Percentiles rank a stretch among this genome's conserved stretches.
Conservation (phyloP, 2,797 vertebrate species). For the Pantherophis vulpinus region DNA sequence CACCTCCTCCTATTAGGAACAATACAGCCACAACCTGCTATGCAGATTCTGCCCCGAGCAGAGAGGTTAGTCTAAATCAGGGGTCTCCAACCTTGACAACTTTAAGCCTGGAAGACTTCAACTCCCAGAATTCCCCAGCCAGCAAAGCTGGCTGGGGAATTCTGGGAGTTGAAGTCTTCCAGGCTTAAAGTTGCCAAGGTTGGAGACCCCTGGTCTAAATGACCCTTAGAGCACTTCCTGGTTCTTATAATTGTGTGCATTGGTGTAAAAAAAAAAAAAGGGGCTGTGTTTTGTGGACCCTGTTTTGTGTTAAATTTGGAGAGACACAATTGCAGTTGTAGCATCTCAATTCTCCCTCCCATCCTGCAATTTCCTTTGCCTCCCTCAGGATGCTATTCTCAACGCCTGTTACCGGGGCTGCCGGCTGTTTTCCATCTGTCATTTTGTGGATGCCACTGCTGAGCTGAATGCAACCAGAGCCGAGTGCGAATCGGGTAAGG, state of each 20-base stretch:
- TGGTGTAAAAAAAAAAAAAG: not conserved
- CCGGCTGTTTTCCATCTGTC: conserved; percentile 96
- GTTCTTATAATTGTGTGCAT: not conserved
- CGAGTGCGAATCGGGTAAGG: conserved; percentile 93
- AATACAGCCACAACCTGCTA: too few species aligned
- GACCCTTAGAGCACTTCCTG: too few species aligned
- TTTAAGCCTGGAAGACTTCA: too few species aligned
- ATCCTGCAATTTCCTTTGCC: conserved; percentile 23
- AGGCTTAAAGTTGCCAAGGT: too few species aligned
- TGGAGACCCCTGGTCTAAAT: too few species aligned
- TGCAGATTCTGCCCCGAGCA: not conserved
- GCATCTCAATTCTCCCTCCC: conserved; percentile 24
- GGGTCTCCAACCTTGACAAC: too few species aligned
- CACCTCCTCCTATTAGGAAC: not conserved
- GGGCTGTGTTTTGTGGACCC: not conserved
- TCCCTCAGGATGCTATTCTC: conserved; percentile 80
- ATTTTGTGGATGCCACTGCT: conserved; percentile 89
- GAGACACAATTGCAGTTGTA: not conserved
- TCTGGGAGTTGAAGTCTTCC: too few species aligned
- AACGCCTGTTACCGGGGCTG: conserved; percentile 94
- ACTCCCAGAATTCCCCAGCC: too few species aligned
- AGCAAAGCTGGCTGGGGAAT: too few species aligned
- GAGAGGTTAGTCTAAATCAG: too few species aligned
- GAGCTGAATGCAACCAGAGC: conserved; percentile 88
- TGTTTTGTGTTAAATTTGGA: not conserved